Conservation (phyloP, 2,797 vertebrate genomes). For the Sciaenops ocellatus region DNA sequence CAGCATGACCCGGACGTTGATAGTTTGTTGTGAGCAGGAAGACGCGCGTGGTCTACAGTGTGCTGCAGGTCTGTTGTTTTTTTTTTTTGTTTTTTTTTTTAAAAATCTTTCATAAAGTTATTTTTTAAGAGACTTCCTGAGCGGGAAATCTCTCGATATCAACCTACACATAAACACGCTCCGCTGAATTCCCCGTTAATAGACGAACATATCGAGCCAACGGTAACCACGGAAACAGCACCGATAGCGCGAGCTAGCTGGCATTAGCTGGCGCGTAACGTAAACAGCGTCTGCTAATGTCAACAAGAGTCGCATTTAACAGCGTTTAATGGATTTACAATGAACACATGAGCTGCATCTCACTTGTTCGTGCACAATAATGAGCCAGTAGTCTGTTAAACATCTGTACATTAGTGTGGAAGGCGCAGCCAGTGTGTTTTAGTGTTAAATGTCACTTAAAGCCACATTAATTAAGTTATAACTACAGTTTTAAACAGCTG, state of each 20-base stretch:
- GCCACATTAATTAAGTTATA: not conserved
- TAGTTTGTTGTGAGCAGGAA: not conserved
- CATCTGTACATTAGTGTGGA: not conserved
- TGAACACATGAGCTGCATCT: no score
- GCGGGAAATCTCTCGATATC: fast-evolving
- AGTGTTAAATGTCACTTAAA: not conserved
- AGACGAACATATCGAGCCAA: fast-evolving
- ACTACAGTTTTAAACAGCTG: not conserved
- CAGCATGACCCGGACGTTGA: conserved; percentile 62
- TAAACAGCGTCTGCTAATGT: not conserved
- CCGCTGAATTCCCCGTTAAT: fast-evolving
- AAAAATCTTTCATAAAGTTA: conserved; percentile 2
- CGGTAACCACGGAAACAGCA: not conserved
- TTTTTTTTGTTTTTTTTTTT: not conserved
- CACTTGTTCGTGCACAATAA: fast-evolving
- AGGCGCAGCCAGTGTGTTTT: not conserved
- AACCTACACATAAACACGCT: fast-evolving
- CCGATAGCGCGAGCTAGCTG: conserved; percentile 5
- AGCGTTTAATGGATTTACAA: not conserved
- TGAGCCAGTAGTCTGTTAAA: not conserved
- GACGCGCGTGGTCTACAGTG: not conserved
- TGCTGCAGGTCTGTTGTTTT: conserved; percentile 36
- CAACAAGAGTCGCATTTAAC: not conserved
- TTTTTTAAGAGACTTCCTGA: not conserved
- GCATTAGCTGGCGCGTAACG: not conserved